Percentiles rank a stretch among this genome's conserved stretches.
These are phyloP conservation scores for Proteles cristata DNA, from an alignment of 2,113 vertebrate species.

Conservation along the genomic window DNA sequence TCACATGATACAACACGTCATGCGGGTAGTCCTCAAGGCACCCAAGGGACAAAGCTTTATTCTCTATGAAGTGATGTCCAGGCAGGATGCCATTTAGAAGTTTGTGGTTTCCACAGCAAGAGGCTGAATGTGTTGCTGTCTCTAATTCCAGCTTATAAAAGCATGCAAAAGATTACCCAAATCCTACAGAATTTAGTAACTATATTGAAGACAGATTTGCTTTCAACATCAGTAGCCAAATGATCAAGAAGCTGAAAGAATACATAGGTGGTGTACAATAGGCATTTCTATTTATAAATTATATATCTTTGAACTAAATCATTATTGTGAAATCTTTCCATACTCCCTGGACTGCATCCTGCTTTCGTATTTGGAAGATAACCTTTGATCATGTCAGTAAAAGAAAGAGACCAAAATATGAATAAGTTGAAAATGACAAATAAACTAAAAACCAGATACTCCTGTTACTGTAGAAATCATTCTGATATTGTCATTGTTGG, in stretches of 20 bases:
- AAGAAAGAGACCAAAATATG: not conserved
- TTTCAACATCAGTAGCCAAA: slow-evolving; percentile 46
- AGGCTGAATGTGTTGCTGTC: slow-evolving; percentile 63
- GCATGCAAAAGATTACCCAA: slow-evolving; percentile 57
- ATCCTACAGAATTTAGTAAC: slow-evolving; percentile 57
- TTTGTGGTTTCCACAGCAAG: slow-evolving; percentile 74
- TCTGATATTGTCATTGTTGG: not conserved
- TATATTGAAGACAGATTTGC: slow-evolving; percentile 75
- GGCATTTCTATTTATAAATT: not conserved
- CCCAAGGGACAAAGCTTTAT: slow-evolving; percentile 42
- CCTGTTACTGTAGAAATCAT: not conserved
- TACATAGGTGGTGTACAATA: not conserved
- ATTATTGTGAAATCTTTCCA: not conserved
- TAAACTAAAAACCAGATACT: not conserved
- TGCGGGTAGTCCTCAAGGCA: slow-evolving; percentile 34
- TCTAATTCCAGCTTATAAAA: slow-evolving; percentile 71
- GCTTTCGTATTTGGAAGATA: slow-evolving; percentile 5
- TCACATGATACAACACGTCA: slow-evolving; percentile 44
- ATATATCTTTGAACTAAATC: not conserved
- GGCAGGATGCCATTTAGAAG: slow-evolving; percentile 67
- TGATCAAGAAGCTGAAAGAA: slow-evolving; percentile 52
- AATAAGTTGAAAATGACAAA: not conserved
- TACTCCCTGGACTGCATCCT: not conserved
- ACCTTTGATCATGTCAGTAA: slow-evolving; percentile 17
- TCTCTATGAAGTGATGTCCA: slow-evolving; percentile 66